These are phyloP conservation scores for Halcyon senegalensis DNA, from an alignment of 2,113 vertebrate genomes.

Conservation along the genomic window DNA sequence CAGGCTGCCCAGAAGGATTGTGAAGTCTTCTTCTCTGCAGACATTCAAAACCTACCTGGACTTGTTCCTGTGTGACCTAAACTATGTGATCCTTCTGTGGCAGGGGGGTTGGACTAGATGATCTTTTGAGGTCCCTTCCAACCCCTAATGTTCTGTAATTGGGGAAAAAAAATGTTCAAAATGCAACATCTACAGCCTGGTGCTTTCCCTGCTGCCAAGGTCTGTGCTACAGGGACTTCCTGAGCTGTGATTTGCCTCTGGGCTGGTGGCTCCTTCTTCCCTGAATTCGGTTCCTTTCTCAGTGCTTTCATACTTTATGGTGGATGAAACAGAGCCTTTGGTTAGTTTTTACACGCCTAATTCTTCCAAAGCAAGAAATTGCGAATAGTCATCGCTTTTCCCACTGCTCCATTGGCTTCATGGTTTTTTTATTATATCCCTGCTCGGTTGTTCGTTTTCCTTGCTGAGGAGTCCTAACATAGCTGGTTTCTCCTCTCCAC, in stretches of 20 bases:
- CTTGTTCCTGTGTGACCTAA: too few relatives aligned
- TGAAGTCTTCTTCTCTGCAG: too few relatives aligned
- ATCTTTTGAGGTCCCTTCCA: too few relatives aligned
- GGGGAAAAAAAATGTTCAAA: not conserved
- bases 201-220: not conserved
- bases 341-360: not conserved
- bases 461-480: not conserved
- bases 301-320: not conserved
- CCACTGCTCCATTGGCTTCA: not conserved
- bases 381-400: not conserved
- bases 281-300: not conserved
- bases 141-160: not conserved
- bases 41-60: too few relatives aligned
- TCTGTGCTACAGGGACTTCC: not conserved
- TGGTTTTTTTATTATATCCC: not conserved
- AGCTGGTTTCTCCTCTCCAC: not conserved
- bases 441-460: not conserved
- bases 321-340: not conserved
- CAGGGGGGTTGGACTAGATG: too few relatives aligned
- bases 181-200: accelerated
- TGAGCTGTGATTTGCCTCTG: not conserved
- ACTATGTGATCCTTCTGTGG: too few relatives aligned
- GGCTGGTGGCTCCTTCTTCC: not conserved
- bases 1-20: too few relatives aligned
- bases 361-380: not conserved